Conservation (phyloP, 2,797 vertebrate species). For the Carduelis carduelis region DNA sequence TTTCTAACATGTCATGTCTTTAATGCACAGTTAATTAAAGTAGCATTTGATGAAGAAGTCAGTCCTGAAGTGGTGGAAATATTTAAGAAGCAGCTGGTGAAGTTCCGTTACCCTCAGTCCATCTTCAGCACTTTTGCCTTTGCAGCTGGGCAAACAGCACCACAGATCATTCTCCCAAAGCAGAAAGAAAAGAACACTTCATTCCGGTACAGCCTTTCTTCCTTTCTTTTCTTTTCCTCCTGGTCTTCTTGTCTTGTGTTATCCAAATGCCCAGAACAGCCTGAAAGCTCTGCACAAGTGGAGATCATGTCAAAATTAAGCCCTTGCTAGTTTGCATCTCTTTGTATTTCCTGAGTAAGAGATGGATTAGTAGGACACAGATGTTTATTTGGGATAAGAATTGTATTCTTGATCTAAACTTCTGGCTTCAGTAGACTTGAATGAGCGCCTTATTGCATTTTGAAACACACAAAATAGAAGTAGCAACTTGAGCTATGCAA, state of each 20-base stretch:
- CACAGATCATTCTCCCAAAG: slow-evolving; percentile 92
- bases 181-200: slow-evolving; percentile 98
- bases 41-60: slow-evolving; percentile 98
- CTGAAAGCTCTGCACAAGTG: neutral
- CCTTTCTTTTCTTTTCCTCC: neutral
- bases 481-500: neutral
- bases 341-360: neutral
- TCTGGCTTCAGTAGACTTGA: neutral
- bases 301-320: neutral
- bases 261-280: neutral
- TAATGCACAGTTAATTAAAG: slow-evolving; percentile 89
- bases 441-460: neutral
- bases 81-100: slow-evolving; percentile 95
- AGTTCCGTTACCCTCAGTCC: slow-evolving; percentile 96
- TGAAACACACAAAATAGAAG: neutral
- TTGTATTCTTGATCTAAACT: neutral
- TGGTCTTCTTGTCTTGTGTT: neutral
- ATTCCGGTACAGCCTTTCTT: slow-evolving; percentile 82
- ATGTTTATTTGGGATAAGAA: neutral
- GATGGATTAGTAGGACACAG: neutral
- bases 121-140: slow-evolving; percentile 95
- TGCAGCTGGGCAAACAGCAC: slow-evolving; percentile 89
- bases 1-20: slow-evolving; percentile 31
- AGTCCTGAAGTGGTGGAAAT: slow-evolving; percentile 95
- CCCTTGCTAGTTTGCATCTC: neutral